These are phyloP conservation scores for Stenotaenia linearis DNA, from an alignment of 2,888 invertebrate genomes.

Conservation along the genomic window DNA sequence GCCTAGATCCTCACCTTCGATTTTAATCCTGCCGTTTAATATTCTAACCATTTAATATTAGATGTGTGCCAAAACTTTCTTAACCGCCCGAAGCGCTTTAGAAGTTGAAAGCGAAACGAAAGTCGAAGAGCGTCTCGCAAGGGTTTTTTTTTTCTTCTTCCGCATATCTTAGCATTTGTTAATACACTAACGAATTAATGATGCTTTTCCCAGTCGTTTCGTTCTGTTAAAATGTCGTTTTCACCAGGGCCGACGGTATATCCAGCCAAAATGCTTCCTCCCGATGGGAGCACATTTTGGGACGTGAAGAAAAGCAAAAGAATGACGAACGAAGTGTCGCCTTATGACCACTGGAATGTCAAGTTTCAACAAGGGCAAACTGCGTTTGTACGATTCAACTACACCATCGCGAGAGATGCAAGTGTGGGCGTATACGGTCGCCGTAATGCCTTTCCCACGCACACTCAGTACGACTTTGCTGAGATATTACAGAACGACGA, in stretches of 20 bases:
- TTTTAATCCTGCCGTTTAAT: not conserved
- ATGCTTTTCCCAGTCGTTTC: too few species aligned
- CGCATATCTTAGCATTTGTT: not conserved
- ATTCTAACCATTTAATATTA: not conserved
- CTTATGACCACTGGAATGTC: constrained; percentile 89
- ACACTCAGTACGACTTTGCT: constrained; percentile 44
- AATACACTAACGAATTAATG: not conserved
- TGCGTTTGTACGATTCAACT: constrained; percentile 57
- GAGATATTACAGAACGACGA: constrained; percentile 39
- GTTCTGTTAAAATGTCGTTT: not conserved
- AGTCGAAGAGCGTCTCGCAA: not conserved
- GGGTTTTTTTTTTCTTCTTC: not conserved
- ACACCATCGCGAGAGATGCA: constrained; percentile 62
- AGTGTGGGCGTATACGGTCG: constrained; percentile 44
- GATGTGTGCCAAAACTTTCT: not conserved
- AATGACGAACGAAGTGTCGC: constrained; percentile 74
- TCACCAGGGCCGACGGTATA: constrained; percentile 75
- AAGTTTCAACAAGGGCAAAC: constrained; percentile 70
- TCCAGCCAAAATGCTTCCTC: constrained; percentile 83
- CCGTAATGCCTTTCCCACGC: constrained; percentile 43
- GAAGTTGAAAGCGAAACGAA: not conserved
- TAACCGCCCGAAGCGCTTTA: not conserved
- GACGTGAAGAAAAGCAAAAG: constrained; percentile 75
- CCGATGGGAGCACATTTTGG: constrained; percentile 85
- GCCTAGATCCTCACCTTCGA: not conserved